Conservation (phyloP, 2,797 vertebrate species). For the Enteromius thamalakanensis region DNA sequence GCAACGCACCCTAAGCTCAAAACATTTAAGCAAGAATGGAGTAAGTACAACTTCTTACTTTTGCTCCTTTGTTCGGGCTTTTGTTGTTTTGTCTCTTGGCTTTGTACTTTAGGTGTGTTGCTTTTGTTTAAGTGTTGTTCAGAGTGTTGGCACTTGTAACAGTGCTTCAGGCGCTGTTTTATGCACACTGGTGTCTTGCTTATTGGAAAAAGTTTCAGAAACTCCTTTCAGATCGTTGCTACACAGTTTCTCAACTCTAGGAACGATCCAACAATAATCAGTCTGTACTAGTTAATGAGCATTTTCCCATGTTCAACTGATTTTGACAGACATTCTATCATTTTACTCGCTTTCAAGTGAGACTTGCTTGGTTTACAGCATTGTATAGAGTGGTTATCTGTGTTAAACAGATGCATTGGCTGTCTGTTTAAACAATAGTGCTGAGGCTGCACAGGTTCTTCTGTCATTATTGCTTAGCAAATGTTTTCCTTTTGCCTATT, state of each 20-base stretch:
- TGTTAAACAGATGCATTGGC: not conserved
- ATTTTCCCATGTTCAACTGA: not conserved
- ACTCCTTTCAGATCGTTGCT: constrained; percentile 44
- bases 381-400: not conserved
- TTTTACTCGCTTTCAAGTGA: not conserved
- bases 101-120: constrained; percentile 22
- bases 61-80: constrained; percentile 9
- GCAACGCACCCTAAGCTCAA: constrained; percentile 82
- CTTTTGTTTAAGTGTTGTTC: constrained; percentile 18
- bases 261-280: not conserved
- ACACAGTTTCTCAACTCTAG: constrained; percentile 12
- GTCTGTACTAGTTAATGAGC: not conserved
- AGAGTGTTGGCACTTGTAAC: constrained; percentile 16
- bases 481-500: not conserved
- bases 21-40: constrained; percentile 82
- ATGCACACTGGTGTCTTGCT: not conserved
- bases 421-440: constrained; percentile 15
- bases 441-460: not conserved
- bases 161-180: not conserved
- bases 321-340: not conserved
- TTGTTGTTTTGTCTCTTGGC: constrained; percentile 43
- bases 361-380: not conserved
- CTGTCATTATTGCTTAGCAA: constrained; percentile 1
- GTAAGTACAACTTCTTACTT: constrained; percentile 74
- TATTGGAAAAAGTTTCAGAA: constrained; percentile 50